Evolutionary conservation across 2,113 vertebrate species (phyloP).

Genomic region (Trachemys scripta): DNA sequence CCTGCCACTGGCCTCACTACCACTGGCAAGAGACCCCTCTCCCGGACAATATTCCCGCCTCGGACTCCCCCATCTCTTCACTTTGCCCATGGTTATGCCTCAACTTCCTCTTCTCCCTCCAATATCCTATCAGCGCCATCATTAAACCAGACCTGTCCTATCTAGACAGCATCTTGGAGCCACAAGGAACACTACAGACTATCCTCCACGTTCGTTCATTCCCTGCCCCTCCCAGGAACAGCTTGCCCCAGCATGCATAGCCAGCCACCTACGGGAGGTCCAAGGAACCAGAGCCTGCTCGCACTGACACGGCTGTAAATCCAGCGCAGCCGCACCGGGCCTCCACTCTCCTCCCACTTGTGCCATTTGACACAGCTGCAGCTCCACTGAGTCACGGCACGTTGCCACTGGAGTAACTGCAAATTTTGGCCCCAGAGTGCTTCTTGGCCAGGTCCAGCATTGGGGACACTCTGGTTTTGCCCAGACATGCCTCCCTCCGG

Average conservation of each 20-base stretch:
- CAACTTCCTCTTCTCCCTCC: not conserved
- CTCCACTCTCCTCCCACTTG: not conserved
- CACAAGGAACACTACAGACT: not conserved
- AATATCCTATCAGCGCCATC: not conserved
- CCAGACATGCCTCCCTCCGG: not conserved
- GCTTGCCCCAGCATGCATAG: not conserved
- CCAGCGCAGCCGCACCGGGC: not conserved
- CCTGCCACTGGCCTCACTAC: not conserved
- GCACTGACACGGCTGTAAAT: not conserved
- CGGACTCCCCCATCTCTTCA: too few relatives aligned
- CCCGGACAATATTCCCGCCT: too few relatives aligned
- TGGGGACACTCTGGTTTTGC: not conserved
- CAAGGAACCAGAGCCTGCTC: not conserved
- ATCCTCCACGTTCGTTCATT: not conserved
- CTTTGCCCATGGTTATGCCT: too few relatives aligned
- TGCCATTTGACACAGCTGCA: not conserved
- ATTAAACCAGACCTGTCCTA: not conserved
- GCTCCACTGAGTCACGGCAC: not conserved
- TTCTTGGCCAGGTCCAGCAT: not conserved
- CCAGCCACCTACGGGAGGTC: not conserved
- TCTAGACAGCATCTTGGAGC: not conserved
- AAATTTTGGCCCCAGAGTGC: rapidly evolving
- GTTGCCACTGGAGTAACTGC: not conserved
- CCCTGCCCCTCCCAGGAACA: not conserved
- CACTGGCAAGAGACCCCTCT: too few relatives aligned